Evolutionary conservation across 2,113 vertebrate genomes (phyloP), one percentile per base, ranked within the genome.

Genomic region (Urocitellus parryii): DNA sequence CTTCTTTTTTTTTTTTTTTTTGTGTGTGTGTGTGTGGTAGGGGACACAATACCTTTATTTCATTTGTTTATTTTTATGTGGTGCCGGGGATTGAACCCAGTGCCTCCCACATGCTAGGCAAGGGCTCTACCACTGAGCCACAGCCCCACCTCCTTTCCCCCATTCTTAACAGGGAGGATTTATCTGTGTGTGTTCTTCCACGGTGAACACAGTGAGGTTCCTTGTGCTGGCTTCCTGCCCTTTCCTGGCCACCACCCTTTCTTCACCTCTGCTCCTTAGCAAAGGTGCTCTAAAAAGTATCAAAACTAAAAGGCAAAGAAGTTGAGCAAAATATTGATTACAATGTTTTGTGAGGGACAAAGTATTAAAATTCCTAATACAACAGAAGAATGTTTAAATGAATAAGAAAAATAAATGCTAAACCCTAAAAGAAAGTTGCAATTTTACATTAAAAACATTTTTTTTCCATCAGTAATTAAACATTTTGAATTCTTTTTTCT

Each of bases 371-470:
- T 18, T 56, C n/a, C 67, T 14, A 37, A 61, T 34, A 32, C 24
- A 39, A 67, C 34, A 56, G 34, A 74, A 83, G 34, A 65, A 22
- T 25, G 3, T 67, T 32, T 39, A 56, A 73, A 84, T 73, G 53
- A 94, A n/a, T 56, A 48, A 73, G 29, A 91, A 83, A 94, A 7
- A 58, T 58, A 58, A 58, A 37, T 74, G 39, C 53, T 74, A 80
- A 80, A 20, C 8, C 37, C 22, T 45, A 10, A 93, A 76, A 48
- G 61, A 34, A 90, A 90, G 56, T 4, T 27, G 27, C 22, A 74
- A 67, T 17, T 74, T 79, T 84, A 58, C 65, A 73, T 68, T 56
- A 14, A 34, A 95, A 67, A 25, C 7, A 8, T 34, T n/a, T 81
- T 86, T 86, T 72, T 45, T 58, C 5, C 29, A 24, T 22, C n/a